These are phyloP conservation scores for Hirundo rustica DNA, from an alignment of 2,797 vertebrate species.

Conservation along the genomic window DNA sequence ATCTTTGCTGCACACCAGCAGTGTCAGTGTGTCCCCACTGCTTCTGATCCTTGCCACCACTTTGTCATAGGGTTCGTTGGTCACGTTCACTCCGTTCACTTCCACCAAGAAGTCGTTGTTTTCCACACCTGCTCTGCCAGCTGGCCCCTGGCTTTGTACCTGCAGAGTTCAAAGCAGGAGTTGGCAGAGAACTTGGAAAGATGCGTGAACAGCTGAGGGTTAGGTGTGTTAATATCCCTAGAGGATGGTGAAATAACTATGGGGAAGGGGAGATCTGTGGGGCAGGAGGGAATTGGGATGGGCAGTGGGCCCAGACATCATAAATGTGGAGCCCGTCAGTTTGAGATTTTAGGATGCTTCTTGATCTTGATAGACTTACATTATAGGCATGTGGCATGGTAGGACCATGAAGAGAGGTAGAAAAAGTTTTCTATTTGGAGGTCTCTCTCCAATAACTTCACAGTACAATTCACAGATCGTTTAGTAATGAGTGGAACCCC, in stretches of 20 bases:
- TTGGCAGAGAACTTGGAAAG: neutral
- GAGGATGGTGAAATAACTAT: neutral
- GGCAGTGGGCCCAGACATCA: neutral
- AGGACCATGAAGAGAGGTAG: neutral
- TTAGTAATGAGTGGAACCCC: neutral
- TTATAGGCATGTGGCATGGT: neutral
- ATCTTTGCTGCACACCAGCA: conserved; percentile 83
- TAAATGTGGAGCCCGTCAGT: neutral
- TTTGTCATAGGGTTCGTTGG: conserved; percentile 78
- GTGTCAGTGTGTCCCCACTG: conserved; percentile 76
- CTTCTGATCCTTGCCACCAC: conserved; percentile 82
- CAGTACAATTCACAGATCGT: neutral
- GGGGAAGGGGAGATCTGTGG: neutral
- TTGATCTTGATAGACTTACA: neutral
- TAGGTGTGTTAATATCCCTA: neutral
- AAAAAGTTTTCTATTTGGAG: neutral
- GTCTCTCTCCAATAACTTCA: neutral
- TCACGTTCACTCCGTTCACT: conserved; percentile 85
- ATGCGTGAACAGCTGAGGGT: neutral
- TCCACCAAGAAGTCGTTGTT: conserved; percentile 87
- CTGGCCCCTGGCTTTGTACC: conserved; percentile 83
- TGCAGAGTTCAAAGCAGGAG: conserved; percentile 47
- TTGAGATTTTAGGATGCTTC: neutral
- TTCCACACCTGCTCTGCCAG: conserved; percentile 82
- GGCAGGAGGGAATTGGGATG: neutral